These are phyloP conservation scores for Tupiocoris notatus DNA, from an alignment of 2,888 invertebrate genomes.

Conservation along the genomic window DNA sequence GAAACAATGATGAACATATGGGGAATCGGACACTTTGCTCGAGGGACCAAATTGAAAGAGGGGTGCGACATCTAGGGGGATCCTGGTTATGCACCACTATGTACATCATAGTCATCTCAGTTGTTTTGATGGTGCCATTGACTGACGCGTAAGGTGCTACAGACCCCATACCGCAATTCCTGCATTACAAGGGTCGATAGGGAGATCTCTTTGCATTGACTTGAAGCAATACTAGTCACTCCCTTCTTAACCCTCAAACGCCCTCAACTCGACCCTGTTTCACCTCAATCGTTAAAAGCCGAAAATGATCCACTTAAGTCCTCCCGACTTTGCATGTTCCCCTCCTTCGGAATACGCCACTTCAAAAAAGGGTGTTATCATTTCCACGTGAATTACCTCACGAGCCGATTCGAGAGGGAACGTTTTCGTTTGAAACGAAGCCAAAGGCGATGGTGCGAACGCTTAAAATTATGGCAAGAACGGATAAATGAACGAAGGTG, in stretches of 20 bases:
- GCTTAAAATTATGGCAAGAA: too few species aligned
- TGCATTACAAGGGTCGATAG: background rate
- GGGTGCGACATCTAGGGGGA: background rate
- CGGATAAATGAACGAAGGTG: too few species aligned
- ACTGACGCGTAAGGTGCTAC: background rate
- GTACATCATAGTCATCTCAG: background rate
- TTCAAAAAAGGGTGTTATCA: conserved; percentile 5
- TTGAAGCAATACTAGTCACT: background rate
- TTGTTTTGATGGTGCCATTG: background rate
- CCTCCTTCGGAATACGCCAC: background rate
- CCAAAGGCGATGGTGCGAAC: too few species aligned
- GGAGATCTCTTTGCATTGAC: background rate
- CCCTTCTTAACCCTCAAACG: background rate
- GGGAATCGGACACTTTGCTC: background rate
- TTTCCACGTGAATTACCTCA: conserved; percentile 22
- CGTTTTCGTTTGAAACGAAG: conserved; percentile 1
- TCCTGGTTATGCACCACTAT: background rate
- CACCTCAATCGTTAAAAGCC: background rate
- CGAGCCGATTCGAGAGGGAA: background rate
- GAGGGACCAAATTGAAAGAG: background rate
- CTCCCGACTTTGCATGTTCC: background rate
- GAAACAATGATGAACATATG: background rate
- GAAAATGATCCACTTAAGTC: background rate
- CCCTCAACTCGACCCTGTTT: background rate
- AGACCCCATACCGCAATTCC: background rate